Conservation (phyloP, 2,113 vertebrate genomes). For the Osmerus mordax region DNA sequence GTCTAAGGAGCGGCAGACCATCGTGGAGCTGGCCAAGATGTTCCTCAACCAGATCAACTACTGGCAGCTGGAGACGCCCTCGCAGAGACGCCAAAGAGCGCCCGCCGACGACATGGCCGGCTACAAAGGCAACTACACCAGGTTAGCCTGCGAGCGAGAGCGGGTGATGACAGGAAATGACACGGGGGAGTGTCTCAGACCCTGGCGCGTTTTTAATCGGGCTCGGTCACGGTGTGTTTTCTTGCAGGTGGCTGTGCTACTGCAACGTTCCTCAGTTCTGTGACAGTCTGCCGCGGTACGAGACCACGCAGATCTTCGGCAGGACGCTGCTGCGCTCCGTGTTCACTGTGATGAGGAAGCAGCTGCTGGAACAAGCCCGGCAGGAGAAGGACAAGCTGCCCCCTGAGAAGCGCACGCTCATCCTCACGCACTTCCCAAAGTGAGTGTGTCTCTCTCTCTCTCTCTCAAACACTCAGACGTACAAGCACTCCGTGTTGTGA, state of each 20-base stretch:
- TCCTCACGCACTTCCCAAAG: constrained; percentile 99
- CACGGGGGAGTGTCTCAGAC: no score
- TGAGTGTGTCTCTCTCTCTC: constrained; percentile 63
- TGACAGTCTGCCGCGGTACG: constrained; percentile 93
- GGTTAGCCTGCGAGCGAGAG: constrained; percentile 64
- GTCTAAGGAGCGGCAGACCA: constrained; percentile 93
- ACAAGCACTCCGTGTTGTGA: neutral
- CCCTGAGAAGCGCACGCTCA: constrained; percentile 93
- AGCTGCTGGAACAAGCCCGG: constrained; percentile 92
- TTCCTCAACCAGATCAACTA: constrained; percentile 98
- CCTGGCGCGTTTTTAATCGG: neutral
- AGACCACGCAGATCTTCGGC: constrained; percentile 96
- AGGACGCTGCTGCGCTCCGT: constrained; percentile 90
- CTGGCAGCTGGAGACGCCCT: constrained; percentile 97
- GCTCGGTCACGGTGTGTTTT: neutral
- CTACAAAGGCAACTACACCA: constrained; percentile 97
- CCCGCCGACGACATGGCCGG: constrained; percentile 86
- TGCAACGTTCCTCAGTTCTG: constrained; percentile 99
- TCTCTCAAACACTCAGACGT: neutral
- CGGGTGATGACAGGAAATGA: neutral
- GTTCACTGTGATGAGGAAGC: constrained; percentile 95
- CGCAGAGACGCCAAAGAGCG: constrained; percentile 84
- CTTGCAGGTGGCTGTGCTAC: constrained; percentile 91
- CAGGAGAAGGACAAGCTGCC: constrained; percentile 98
- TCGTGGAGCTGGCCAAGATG: constrained; percentile 96